Evolutionary conservation across 2,113 vertebrate genomes (phyloP).

Genomic region (Sialia sialis): DNA sequence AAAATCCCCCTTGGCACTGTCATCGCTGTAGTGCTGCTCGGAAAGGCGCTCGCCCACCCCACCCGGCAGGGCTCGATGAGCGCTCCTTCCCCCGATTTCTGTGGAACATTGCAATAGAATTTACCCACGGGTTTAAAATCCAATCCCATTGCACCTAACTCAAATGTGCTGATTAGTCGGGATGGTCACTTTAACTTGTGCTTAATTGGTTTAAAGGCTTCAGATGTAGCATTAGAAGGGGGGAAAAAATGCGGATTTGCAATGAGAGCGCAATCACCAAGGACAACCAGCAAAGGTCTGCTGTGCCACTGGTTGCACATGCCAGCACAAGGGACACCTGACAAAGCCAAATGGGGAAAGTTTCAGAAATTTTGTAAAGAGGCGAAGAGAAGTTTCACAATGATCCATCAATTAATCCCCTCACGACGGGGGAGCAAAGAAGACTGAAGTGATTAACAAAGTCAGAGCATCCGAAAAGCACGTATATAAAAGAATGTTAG

Average conservation of each 20-base stretch:
- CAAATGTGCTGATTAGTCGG: neutral
- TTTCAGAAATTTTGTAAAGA: neutral
- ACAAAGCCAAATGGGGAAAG: neutral
- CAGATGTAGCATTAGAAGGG: neutral
- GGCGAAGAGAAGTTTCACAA: neutral
- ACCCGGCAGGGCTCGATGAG: neutral
- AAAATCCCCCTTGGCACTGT: neutral
- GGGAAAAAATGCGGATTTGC: neutral
- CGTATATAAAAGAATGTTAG: neutral
- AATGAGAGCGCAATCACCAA: neutral
- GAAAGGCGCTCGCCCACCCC: neutral
- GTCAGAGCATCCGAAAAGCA: neutral
- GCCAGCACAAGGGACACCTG: neutral
- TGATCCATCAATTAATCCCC: neutral
- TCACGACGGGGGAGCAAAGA: neutral
- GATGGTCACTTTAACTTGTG: constrained; percentile 12
- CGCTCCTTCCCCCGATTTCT: neutral
- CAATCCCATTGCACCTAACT: neutral
- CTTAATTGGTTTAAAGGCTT: constrained; percentile 41
- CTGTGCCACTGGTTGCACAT: neutral
- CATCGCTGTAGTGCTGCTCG: accelerated
- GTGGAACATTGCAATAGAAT: neutral
- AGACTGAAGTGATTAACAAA: neutral
- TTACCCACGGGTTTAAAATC: neutral
- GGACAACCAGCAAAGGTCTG: neutral